Percentiles rank a stretch among this genome's conserved stretches.
Conservation (phyloP, 1,140 invertebrate species). For the Teleopsis dalmanni region DNA sequence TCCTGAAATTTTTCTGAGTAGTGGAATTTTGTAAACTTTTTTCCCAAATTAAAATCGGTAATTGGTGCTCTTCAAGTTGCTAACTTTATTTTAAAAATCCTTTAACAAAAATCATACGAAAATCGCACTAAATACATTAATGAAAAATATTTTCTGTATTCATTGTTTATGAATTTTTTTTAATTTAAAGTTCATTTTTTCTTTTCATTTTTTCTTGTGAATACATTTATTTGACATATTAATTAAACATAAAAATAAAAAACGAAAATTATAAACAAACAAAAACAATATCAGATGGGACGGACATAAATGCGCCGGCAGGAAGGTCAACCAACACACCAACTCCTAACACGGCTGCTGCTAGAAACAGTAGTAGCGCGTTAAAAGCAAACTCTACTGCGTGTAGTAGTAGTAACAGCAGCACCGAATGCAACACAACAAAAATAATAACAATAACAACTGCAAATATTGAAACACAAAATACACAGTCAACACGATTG, state of each 20-base stretch:
- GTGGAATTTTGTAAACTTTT: neutral
- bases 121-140: slow-evolving; percentile 6
- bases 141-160: slow-evolving; percentile 8
- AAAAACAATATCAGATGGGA: slow-evolving; percentile 24
- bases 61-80: neutral
- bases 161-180: slow-evolving; percentile 10
- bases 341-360: slow-evolving; percentile 10
- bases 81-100: slow-evolving; percentile 3
- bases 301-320: slow-evolving; percentile 37
- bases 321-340: slow-evolving; percentile 37
- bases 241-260: slow-evolving; percentile 10
- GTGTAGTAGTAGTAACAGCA: neutral
- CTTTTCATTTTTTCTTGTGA: slow-evolving; percentile 9
- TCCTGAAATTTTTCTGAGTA: too few species aligned
- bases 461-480: neutral
- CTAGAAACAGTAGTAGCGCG: slow-evolving; percentile 11
- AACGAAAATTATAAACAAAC: slow-evolving; percentile 7
- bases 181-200: slow-evolving; percentile 14
- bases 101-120: neutral
- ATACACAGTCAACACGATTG: neutral
- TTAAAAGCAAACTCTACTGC: slow-evolving; percentile 12
- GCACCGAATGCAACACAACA: slow-evolving; percentile 2
- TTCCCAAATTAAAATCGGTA: neutral
- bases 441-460: slow-evolving; percentile 5
- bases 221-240: slow-evolving; percentile 9